These are phyloP conservation scores for Eulemur albifrons DNA, from an alignment of 2,797 vertebrate genomes.

Conservation along the genomic window DNA sequence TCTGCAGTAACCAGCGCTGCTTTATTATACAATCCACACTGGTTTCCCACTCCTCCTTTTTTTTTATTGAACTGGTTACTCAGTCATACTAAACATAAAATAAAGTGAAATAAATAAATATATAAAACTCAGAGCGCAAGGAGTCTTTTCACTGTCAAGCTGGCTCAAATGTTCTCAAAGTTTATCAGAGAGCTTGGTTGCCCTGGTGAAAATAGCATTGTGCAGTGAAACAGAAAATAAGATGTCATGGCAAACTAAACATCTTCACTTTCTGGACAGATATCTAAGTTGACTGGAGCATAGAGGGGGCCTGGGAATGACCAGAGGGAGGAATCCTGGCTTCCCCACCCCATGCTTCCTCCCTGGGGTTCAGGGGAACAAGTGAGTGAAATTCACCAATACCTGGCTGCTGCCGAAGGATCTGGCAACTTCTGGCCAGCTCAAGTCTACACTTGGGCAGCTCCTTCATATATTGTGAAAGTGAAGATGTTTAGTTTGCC, in stretches of 20 bases:
- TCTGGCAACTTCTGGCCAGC: background rate
- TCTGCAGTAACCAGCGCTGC: slow-evolving; percentile 71
- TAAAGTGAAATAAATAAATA: slow-evolving; percentile 86
- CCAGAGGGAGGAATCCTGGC: background rate
- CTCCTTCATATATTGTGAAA: slow-evolving; percentile 79
- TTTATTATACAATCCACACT: slow-evolving; percentile 81
- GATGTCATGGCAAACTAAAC: slow-evolving; percentile 85
- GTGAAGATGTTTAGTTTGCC: slow-evolving; percentile 84
- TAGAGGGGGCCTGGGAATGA: slow-evolving; percentile 52
- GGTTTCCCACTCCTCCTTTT: slow-evolving; percentile 72
- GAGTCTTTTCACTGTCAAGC: slow-evolving; percentile 78
- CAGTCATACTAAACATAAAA: slow-evolving; percentile 84
- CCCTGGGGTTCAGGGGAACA: slow-evolving; percentile 61
- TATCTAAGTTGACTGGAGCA: slow-evolving; percentile 79
- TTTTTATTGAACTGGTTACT: slow-evolving; percentile 83
- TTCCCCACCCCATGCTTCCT: background rate
- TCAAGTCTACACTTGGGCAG: background rate
- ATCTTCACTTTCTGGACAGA: slow-evolving; percentile 82
- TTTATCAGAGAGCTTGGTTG: slow-evolving; percentile 81
- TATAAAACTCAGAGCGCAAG: slow-evolving; percentile 70
- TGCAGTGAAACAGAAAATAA: slow-evolving; percentile 88
- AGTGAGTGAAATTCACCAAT: slow-evolving; percentile 3
- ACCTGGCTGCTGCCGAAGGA: background rate
- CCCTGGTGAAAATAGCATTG: slow-evolving; percentile 84
- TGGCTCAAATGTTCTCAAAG: slow-evolving; percentile 80